Conservation (phyloP, 2,113 vertebrate species). For the Aspiorhynchus laticeps region DNA sequence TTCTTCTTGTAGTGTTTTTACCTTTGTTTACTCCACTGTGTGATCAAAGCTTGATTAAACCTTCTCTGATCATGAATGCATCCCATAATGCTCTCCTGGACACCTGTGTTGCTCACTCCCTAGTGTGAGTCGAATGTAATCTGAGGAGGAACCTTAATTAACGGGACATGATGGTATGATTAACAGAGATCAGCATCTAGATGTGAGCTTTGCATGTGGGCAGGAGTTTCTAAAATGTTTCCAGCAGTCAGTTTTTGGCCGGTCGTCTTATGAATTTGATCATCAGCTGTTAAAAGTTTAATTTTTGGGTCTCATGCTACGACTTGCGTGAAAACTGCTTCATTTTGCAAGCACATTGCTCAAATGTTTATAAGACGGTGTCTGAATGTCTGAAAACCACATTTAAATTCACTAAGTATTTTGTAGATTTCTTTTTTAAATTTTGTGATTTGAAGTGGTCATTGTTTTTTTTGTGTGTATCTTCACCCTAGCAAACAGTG, state of each 20-base stretch:
- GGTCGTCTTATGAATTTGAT: not conserved
- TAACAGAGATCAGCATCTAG: not conserved
- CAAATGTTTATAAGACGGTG: not conserved
- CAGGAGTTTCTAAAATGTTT: constrained; percentile 4
- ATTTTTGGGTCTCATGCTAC: not conserved
- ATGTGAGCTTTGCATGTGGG: not conserved
- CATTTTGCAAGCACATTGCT: not conserved
- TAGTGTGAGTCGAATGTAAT: constrained; percentile 14
- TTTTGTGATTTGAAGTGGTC: constrained; percentile 41
- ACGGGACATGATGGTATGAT: not conserved
- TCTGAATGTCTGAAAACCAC: constrained; percentile 23
- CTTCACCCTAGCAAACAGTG: constrained; percentile 71
- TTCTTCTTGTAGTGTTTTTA: constrained; percentile 1
- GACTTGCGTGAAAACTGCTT: not conserved
- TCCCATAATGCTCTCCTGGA: not conserved
- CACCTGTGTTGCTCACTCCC: not conserved
- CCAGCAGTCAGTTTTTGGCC: not conserved
- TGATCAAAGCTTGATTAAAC: not conserved
- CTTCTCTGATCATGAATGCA: not conserved
- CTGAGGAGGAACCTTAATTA: no score
- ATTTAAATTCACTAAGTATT: constrained; percentile 5
- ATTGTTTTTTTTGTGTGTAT: constrained; percentile 67
- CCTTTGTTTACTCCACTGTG: not conserved
- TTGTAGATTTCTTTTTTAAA: not conserved
- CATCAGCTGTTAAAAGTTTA: not conserved